Evolutionary conservation across 2,113 vertebrate genomes (phyloP), one percentile per base, ranked within the genome.

Genomic region (Protobothrops mucrosquamatus): DNA sequence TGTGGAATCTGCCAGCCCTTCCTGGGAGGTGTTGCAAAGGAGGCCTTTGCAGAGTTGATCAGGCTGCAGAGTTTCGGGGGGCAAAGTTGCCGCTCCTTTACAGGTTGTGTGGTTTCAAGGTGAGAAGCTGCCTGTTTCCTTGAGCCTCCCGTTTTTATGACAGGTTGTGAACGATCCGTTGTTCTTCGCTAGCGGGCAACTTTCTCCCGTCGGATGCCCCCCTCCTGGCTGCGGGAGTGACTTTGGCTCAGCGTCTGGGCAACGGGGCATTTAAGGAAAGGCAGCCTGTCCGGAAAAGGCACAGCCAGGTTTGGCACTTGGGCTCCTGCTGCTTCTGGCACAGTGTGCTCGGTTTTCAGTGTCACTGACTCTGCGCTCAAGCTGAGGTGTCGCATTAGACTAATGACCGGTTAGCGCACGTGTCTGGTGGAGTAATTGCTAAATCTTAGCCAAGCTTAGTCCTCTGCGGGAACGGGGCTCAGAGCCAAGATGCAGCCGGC

Each of bases 221-320:
- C 48, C 11, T 52, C 7, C 11, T 15, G 5, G 12, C 48, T 52
- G 24, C 46, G 52, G 86, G 2, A 23, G 12, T 93, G 92, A 94
- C 94, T 93, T 94, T 95, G 93, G 93, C 91, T 94, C 61, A 91
- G 94, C 94, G 93, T 93, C 94, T 94, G 92, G 26, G 81, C 92
- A 26, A 43, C 85, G n/a, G 88, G 89, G 94, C 91, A 90, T 91
- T 20, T 11, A 22, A 4, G 15, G 95, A 46, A 64, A 88, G 74
- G 91, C 95, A 95, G 20, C 57, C 81, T 51, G 46, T 14, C 93
- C 89, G 2, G 93, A 91, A 92, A 91, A 89, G 64, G 52, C 34
- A 39, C 1, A 2, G 34, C 6, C 64, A 94, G 95, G 93, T 94
- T 94, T 90, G 94, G 96, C 95, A 94, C 95, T 92, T 94, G 95